Base-by-base conservation (phyloP, 1,140 invertebrate genomes). In the Plodia interpunctella region DNA sequence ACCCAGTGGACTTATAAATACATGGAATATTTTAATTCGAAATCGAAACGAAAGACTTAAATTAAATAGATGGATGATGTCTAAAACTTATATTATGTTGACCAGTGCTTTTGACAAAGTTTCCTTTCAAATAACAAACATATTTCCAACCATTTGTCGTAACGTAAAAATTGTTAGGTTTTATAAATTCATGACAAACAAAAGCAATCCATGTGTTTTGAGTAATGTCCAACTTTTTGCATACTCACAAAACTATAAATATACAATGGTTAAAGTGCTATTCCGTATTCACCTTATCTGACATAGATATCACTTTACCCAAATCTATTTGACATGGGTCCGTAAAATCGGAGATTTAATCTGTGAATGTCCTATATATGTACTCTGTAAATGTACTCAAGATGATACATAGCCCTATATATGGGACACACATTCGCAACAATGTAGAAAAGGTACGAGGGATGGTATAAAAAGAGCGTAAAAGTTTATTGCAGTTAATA, bases 261-360 rank as follows among this genome's bases (percentile, higher is more conserved):
- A 51, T 38, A 61, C 17, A 52, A 51, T 55, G 32, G 21, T 20
- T 9, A n/a, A 53, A 53, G 51, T 53, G 53, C 20, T 51, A 55
- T 51, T 61, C 53, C 52, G 25, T 35, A 57, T 28, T 51, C 49
- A 52, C 8, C 49, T 44, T 55, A 62, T 62, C 60, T 52, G 50
- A 57, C 59, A 49, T 13, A 57, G 44, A 53, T 59, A 53, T 59
- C 58, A 35, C 49, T 53, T 53, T 59, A 53, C 58, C 58, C 58
- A 54, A 59, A 59, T 59, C 58, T 59, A 53, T 59, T 44, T 59
- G 58, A 59, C 58, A 59, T 59, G 58, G 58, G 58, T 59, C 58
- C 15, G 51, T 28, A n/a, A 59, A 52, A 52, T 54, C 61, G 56
- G 55, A 73, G 70, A 78, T 76, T 76, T 72, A 80, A 82, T 83